phyloP scores from a whole-genome alignment of 2,888 invertebrate species.

The Tryphoninae sp. region DNA sequence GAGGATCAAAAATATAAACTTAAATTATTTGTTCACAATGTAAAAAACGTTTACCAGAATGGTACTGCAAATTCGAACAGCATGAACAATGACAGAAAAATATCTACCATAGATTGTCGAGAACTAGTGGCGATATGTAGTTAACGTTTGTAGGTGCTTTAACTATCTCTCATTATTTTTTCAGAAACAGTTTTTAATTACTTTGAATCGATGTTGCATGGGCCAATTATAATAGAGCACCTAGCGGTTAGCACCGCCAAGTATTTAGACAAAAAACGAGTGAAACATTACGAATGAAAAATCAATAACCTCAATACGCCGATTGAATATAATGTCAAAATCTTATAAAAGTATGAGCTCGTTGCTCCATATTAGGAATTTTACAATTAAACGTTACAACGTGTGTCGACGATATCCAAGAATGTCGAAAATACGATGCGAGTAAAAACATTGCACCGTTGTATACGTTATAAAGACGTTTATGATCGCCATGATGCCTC shows the following conservation, averaged over 20 bases:
- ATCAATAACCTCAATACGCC: constrained; percentile 57
- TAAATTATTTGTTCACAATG: no score
- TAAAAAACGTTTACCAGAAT: no score
- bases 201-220: no score
- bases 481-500: constrained; percentile 67
- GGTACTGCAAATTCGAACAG: no score
- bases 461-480: constrained; percentile 12
- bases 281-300: constrained; percentile 41
- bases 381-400: background rate
- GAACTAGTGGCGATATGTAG: no score
- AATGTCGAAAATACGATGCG: background rate
- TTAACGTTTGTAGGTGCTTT: no score
- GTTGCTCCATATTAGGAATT: background rate
- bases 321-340: background rate
- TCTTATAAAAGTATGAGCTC: background rate
- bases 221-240: no score
- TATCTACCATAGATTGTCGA: no score
- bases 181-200: no score
- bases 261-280: background rate
- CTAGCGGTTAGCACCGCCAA: no score
- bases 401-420: background rate
- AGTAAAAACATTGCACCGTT: constrained; percentile 16
- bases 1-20: background rate
- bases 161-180: no score
- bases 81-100: no score